These are phyloP conservation scores for Ichneumoninae sp. DNA, from an alignment of 2,888 invertebrate genomes.

Conservation along the genomic window DNA sequence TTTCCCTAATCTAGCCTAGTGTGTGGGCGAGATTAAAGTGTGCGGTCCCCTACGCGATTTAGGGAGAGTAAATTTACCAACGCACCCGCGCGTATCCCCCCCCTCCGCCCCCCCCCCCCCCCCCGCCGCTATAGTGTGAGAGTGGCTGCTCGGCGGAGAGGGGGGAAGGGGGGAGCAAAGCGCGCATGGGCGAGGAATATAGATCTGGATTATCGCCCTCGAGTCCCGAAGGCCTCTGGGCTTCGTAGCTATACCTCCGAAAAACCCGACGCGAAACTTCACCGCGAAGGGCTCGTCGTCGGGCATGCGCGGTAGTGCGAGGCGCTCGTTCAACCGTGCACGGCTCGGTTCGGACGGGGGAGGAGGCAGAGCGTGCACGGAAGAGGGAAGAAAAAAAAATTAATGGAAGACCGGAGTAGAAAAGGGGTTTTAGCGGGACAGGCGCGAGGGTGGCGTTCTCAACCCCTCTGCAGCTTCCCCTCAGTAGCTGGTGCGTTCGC, in stretches of 20 bases:
- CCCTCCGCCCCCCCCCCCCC: conserved; percentile 14
- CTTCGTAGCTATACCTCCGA: conserved; percentile 46
- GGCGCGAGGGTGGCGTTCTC: conserved; percentile 1
- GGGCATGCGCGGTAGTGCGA: conserved; percentile 32
- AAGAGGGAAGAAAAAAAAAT: conserved; percentile 54
- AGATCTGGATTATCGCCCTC: conserved; percentile 64
- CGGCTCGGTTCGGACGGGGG: conserved; percentile 31
- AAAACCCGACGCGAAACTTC: not conserved
- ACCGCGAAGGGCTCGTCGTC: conserved; percentile 21
- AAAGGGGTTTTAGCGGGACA: conserved; percentile 48
- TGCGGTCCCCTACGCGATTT: conserved; percentile 46
- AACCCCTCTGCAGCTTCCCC: not conserved
- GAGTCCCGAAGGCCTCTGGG: conserved; percentile 38
- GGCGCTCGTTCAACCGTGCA: conserved; percentile 13
- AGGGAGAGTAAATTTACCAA: conserved; percentile 52
- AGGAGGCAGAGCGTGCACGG: conserved; percentile 52
- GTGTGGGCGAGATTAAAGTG: conserved; percentile 44
- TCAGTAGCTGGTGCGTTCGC: not conserved
- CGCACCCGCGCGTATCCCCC: conserved; percentile 56
- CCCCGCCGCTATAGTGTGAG: conserved; percentile 41
- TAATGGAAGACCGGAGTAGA: conserved; percentile 58
- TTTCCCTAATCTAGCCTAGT: conserved; percentile 25
- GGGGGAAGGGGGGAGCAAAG: conserved; percentile 39
- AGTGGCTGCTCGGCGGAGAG: not conserved
- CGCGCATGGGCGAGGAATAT: conserved; percentile 72